Conservation (phyloP, 2,113 vertebrate genomes). For the Odocoileus hemionus region DNA sequence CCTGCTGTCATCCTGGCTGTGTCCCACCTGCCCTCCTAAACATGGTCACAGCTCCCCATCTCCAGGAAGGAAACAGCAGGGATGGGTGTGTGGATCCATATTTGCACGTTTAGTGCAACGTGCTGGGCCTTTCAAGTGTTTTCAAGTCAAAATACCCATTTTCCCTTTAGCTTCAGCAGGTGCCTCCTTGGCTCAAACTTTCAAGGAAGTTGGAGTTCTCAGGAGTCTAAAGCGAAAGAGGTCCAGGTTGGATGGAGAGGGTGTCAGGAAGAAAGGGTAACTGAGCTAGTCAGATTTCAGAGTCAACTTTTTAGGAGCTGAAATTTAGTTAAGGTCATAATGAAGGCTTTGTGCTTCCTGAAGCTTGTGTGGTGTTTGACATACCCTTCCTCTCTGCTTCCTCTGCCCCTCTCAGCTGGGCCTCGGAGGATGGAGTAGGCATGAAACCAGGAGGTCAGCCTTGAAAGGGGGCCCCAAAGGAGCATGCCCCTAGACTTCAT, state of each 20-base stretch:
- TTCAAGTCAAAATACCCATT: background rate
- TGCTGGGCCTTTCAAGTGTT: background rate
- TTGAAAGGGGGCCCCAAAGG: background rate
- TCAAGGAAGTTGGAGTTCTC: background rate
- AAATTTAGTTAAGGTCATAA: background rate
- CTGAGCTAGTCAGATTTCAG: background rate
- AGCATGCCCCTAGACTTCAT: background rate
- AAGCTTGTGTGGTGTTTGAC: background rate
- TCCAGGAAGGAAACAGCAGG: background rate
- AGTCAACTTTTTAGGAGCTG: background rate
- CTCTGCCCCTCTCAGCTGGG: background rate
- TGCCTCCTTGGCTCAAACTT: background rate
- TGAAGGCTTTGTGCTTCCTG: background rate
- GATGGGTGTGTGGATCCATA: rapidly evolving
- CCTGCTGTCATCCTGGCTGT: background rate
- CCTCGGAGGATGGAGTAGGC: background rate
- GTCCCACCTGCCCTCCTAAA: background rate
- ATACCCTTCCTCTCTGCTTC: background rate
- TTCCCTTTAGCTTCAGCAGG: background rate
- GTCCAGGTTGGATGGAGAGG: background rate
- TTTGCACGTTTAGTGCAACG: background rate
- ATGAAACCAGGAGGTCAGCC: background rate
- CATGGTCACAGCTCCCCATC: background rate
- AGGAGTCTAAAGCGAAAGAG: background rate
- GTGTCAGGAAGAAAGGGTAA: background rate